phyloP scores from a whole-genome alignment of 2,888 invertebrate genomes.

The Thera obeliscata region DNA sequence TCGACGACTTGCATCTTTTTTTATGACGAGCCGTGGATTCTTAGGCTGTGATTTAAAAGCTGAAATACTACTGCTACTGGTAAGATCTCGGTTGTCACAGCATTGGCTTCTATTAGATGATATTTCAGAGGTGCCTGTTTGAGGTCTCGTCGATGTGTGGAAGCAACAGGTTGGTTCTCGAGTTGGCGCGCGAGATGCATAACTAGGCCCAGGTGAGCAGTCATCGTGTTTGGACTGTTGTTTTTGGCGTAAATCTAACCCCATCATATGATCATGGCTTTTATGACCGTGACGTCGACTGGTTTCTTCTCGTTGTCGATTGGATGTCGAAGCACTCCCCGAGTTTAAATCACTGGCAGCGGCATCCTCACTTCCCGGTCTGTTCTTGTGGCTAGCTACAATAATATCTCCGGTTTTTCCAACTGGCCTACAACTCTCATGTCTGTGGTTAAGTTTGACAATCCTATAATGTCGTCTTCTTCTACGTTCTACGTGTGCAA shows the following conservation, averaged over 20 bases:
- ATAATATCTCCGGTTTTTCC: constrained; percentile 80
- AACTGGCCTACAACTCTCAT: constrained; percentile 69
- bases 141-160: constrained; percentile 55
- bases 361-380: constrained; percentile 58
- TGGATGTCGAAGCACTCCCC: constrained; percentile 53
- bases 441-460: constrained; percentile 75
- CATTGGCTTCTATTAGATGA: constrained; percentile 32
- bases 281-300: constrained; percentile 52
- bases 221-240: constrained; percentile 56
- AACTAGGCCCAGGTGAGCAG: constrained; percentile 69
- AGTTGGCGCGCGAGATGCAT: constrained; percentile 52
- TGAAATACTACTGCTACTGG: constrained; percentile 60
- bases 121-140: constrained; percentile 36
- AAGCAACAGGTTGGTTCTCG: constrained; percentile 70
- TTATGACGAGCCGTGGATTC: constrained; percentile 65
- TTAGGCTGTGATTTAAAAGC: constrained; percentile 49
- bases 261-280: constrained; percentile 60
- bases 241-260: constrained; percentile 50
- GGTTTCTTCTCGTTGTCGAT: constrained; percentile 54
- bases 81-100: constrained; percentile 45
- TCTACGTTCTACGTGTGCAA: constrained; percentile 75
- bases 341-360: constrained; percentile 60
- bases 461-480: constrained; percentile 77
- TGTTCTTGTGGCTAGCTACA: constrained; percentile 76
- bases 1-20: constrained; percentile 63